Evolutionary conservation across 1,140 invertebrate genomes (phyloP).

Genomic region (Scaptomyza pallida): DNA sequence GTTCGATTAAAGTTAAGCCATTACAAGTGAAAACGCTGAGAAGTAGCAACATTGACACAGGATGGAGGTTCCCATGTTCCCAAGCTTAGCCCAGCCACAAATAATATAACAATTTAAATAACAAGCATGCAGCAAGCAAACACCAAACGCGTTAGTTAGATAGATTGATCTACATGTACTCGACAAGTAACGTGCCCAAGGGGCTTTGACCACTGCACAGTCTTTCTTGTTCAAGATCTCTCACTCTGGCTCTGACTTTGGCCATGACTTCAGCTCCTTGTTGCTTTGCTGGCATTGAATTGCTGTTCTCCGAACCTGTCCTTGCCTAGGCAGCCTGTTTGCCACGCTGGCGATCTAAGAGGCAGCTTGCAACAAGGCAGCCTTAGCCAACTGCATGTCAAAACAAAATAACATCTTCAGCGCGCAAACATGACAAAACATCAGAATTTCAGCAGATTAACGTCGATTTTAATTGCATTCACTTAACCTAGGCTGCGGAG

Average conservation of each 20-base stretch:
- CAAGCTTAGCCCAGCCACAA: constrained; percentile 72
- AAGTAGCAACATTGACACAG: constrained; percentile 20
- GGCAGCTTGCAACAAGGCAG: constrained; percentile 56
- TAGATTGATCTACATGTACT: constrained; percentile 82
- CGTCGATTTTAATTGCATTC: constrained; percentile 83
- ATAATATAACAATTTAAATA: constrained; percentile 83
- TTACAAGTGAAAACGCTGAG: constrained; percentile 51
- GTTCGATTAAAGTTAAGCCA: constrained; percentile 79
- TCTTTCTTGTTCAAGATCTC: constrained; percentile 8
- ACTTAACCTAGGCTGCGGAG: constrained; percentile 60
- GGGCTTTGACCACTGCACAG: constrained; percentile 25
- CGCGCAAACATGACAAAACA: constrained; percentile 82
- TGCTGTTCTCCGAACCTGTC: constrained; percentile 37
- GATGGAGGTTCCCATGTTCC: constrained; percentile 56
- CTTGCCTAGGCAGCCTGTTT: constrained; percentile 32
- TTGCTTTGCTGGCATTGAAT: constrained; percentile 14
- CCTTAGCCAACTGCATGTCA: constrained; percentile 76
- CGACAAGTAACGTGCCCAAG: constrained; percentile 67
- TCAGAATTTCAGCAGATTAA: constrained; percentile 82
- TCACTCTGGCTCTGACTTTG: not conserved
- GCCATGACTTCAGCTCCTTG: constrained; percentile 26
- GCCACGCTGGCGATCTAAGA: constrained; percentile 4
- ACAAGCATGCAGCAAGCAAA: constrained; percentile 73
- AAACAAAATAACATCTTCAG: constrained; percentile 83
- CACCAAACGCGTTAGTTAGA: constrained; percentile 82